Evolutionary conservation across 2,888 invertebrate species (phyloP).

Genomic region (Diaphora mendica): DNA sequence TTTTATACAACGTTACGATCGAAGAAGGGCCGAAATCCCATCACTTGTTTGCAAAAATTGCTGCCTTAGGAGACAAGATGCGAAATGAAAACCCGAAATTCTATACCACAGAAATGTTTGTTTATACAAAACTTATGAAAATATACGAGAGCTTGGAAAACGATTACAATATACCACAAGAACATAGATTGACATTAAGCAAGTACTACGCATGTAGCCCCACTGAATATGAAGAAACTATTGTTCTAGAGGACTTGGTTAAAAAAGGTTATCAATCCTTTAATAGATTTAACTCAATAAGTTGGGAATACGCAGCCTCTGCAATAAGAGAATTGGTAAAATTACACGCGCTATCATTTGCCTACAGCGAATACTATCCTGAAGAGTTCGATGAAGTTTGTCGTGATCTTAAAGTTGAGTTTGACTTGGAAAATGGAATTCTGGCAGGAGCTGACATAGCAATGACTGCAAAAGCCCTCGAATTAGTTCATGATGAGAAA

Average conservation of each 20-base stretch:
- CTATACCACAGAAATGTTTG: slow-evolving; percentile 38
- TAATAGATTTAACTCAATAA: slow-evolving; percentile 55
- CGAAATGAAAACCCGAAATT: slow-evolving; percentile 2
- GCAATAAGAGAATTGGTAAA: slow-evolving; percentile 58
- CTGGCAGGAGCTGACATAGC: not conserved
- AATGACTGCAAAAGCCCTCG: not conserved
- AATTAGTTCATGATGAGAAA: not conserved
- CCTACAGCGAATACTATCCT: slow-evolving; percentile 54
- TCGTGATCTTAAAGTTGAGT: slow-evolving; percentile 8
- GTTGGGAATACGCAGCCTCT: slow-evolving; percentile 54
- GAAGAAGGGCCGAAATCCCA: slow-evolving; percentile 4
- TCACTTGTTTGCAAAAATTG: slow-evolving; percentile 39
- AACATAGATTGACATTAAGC: slow-evolving; percentile 49
- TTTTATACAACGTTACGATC: slow-evolving; percentile 25
- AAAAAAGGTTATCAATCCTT: slow-evolving; percentile 51
- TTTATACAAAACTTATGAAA: slow-evolving; percentile 38
- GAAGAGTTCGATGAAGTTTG: slow-evolving; percentile 44
- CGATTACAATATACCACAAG: slow-evolving; percentile 30
- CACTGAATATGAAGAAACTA: slow-evolving; percentile 51
- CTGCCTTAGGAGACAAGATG: slow-evolving; percentile 23
- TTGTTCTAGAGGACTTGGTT: slow-evolving; percentile 60
- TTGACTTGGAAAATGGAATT: not conserved
- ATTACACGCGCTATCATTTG: slow-evolving; percentile 66
- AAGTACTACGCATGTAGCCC: slow-evolving; percentile 53
- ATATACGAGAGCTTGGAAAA: slow-evolving; percentile 41